Base-by-base conservation (phyloP, 2,888 invertebrate genomes). In the Ernsta delagoae region DNA sequence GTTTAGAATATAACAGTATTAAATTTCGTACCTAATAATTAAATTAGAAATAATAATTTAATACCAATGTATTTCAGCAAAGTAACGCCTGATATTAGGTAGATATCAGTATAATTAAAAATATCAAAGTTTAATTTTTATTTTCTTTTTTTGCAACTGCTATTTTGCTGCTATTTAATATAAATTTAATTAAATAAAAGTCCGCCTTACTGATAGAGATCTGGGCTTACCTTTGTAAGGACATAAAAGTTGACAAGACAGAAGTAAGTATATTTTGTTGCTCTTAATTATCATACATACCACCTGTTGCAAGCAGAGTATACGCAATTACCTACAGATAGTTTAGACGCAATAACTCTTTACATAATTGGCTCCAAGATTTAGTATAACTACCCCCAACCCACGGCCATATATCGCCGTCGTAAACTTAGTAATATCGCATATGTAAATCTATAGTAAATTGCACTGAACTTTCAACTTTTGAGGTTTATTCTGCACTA, bases 331-430 rank as follows among this genome's bases (percentile, higher is more conserved):
- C 61, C n/a, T n/a, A n/a, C n/a, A 36, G 61, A 56, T 56, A 39
- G 41, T 59, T 24, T 45, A 61, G 36, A 54, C 56, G 61, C 56
- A 54, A 67, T 67, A 68, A 68, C 62, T 68, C 62, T 57, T 62
- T 6, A 12, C 64, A 83, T 85, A 85, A 85, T 85, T 85, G 84
- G 82, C 78, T 72, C 71, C 62, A 67, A 74, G 82, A 83, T 83
- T 81, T 81, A 83, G 78, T 75, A 70, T 83, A 81, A 83, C 77
- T 81, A 77, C 76, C 76, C 74, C 64, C 72, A 72, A 71, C 72
- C 50, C 73, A 68, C 60, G 39, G 68, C 62, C 75, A 72, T 74
- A 73, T 75, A 73, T 73, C 72, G 65, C 70, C 54, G 60, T 68
- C 68, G 41, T 73, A 71, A 70, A 71, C 70, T 69, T 61, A 56